Evolutionary conservation across 2,888 invertebrate species (phyloP).

Genomic region (Melinaea menophilus): DNA sequence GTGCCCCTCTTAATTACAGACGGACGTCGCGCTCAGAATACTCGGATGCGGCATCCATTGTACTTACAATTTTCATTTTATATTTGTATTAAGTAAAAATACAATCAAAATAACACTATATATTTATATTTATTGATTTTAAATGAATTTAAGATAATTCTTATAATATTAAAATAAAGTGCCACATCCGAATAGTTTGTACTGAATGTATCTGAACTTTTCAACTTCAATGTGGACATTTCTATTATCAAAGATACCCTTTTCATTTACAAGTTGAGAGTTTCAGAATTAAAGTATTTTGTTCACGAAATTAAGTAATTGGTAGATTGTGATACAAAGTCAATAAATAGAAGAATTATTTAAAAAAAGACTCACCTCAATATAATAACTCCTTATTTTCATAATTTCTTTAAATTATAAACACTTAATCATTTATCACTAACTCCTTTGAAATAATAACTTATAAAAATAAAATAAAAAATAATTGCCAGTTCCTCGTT

Average conservation of each 20-base stretch:
- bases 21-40: slow-evolving; percentile 27
- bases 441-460: no score
- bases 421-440: no score
- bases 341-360: neutral
- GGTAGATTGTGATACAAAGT: neutral
- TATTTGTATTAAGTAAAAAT: no score
- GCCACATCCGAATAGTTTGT: slow-evolving; percentile 36
- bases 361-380: slow-evolving; percentile 56
- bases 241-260: slow-evolving; percentile 58
- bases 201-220: slow-evolving; percentile 12
- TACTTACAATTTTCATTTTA: no score
- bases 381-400: slow-evolving; percentile 70
- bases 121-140: no score
- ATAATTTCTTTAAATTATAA: slow-evolving; percentile 47
- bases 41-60: slow-evolving; percentile 42
- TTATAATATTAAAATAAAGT: slow-evolving; percentile 8
- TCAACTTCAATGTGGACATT: slow-evolving; percentile 28
- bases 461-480: no score
- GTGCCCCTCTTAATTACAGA: slow-evolving; percentile 61
- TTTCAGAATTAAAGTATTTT: slow-evolving; percentile 25
- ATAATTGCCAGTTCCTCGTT: no score
- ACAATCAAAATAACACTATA: no score
- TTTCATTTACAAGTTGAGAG: slow-evolving; percentile 52
- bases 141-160: no score
- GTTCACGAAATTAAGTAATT: slow-evolving; percentile 5